Base-by-base conservation (phyloP, 2,888 invertebrate genomes). In the Autographa gamma region DNA sequence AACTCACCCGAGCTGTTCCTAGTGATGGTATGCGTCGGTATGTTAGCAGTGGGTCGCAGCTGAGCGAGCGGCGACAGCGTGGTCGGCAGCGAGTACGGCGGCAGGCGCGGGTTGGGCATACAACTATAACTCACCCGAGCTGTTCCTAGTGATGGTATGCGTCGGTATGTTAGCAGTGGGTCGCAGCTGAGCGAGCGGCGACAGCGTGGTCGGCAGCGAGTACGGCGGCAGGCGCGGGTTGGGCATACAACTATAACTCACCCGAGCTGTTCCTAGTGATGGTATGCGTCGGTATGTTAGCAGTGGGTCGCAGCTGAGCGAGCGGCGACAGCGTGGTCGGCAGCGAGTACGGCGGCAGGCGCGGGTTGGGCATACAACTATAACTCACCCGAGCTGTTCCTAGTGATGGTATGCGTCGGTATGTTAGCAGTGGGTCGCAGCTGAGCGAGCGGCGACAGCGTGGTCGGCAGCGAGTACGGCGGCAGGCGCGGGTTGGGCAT, bases 171-270 rank as follows among this genome's bases (percentile, higher is more conserved):
- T 92, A 91, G 96, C 88, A 80, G 93, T 93, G 83, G 98, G 98
- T 58, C 98, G 97, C 81, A 99, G 96, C 93, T 99, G 99, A 1
- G 98, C 98, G 77, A 99, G 94, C 2, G 99, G 98, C 83, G 97
- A 95, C 58, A 98, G 95, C 31, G 97, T 96, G 25, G 97, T 97
- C 16, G 99, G 99, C 88, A 97, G 97, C 14, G 99, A 98, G 95
- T 98, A 99, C 8, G 99, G 99, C 63, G 99, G 98, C 89, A 98
- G 96, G 43, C 99, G 97, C 14, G 99, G 98, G 96, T 99, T 99
- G 66, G 97, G 97, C n/a, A n/a, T n/a, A n/a, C n/a, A n/a, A n/a
- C n/a, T n/a, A n/a, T n/a, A n/a, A n/a, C 81, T 87, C 73, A 96
- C 96, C 96, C 5, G 96, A 91, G 83, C 96, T 96, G 85, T 90